Conservation (phyloP, 1,140 invertebrate genomes). For the Chelonus insularis region DNA sequence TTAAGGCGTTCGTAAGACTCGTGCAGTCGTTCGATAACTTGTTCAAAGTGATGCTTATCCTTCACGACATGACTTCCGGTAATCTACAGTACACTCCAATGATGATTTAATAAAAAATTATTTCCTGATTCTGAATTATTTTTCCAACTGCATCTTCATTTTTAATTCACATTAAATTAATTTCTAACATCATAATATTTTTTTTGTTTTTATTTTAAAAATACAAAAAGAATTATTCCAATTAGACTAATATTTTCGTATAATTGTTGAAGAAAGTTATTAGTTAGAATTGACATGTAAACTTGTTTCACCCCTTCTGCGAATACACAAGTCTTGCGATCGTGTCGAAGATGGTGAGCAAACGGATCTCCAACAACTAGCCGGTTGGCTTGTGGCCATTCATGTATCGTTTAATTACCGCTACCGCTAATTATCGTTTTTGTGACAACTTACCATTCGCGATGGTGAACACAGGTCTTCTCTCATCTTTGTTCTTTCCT, state of each 20-base stretch:
- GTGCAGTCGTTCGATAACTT: not conserved
- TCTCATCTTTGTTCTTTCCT: not conserved
- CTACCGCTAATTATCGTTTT: conserved; percentile 43
- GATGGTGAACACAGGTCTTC: conserved; percentile 23
- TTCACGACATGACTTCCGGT: conserved; percentile 8
- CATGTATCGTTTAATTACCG: conserved; percentile 41
- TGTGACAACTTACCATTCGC: conserved; percentile 24
- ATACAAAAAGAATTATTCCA: no score
- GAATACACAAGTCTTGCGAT: conserved; percentile 16
- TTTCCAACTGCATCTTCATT: no score
- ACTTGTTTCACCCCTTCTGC: conserved; percentile 10
- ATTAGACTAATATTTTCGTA: not conserved
- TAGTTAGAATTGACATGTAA: conserved; percentile 14
- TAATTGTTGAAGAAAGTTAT: no score
- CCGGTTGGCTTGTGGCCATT: conserved; percentile 24
- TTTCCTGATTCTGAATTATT: not conserved
- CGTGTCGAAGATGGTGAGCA: conserved; percentile 17
- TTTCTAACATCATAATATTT: no score
- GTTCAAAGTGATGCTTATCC: not conserved
- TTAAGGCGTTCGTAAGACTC: conserved; percentile 1
- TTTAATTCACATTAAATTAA: no score
- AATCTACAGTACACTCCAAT: no score
- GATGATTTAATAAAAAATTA: no score
- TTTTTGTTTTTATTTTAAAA: no score
- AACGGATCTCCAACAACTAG: not conserved